Percentiles rank a stretch among this genome's conserved stretches.
phyloP scores from a whole-genome alignment of 1,140 invertebrate genomes.

The Tetragonula clypearis region DNA sequence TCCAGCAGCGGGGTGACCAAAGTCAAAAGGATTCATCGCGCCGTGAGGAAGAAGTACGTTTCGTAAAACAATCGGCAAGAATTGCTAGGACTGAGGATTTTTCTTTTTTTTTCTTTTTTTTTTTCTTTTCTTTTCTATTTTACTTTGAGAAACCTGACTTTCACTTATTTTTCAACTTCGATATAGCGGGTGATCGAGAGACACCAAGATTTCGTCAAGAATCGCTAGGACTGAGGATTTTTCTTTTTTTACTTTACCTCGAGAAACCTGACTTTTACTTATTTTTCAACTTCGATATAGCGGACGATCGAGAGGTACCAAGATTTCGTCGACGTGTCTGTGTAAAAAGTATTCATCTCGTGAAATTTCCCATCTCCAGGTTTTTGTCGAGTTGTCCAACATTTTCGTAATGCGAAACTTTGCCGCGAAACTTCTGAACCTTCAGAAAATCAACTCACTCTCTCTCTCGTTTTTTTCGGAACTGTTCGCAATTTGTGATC shows the following conservation, averaged over 20 bases:
- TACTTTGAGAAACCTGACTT: neutral
- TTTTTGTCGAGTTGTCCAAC: no score
- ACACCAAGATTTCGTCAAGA: no score
- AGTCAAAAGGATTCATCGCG: constrained; percentile 52
- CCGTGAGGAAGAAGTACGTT: constrained; percentile 57
- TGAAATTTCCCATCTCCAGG: no score
- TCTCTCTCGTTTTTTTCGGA: no score
- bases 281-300: neutral
- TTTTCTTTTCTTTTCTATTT: no score
- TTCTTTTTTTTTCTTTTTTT: neutral
- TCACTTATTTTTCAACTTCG: neutral
- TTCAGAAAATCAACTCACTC: no score
- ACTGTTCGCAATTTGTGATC: neutral
- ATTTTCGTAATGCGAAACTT: no score
- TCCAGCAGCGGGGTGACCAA: constrained; percentile 47
- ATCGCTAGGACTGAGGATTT: neutral
- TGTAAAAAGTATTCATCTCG: no score
- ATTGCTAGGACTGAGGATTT: neutral
- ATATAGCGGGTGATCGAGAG: neutral
- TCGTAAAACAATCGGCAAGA: neutral
- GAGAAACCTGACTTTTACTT: neutral
- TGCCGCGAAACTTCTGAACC: no score
- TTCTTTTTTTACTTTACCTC: neutral
- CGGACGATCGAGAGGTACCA: no score
- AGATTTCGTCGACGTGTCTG: no score